These are phyloP conservation scores for Falco concolor DNA, from an alignment of 2,797 vertebrate genomes.

Conservation along the genomic window DNA sequence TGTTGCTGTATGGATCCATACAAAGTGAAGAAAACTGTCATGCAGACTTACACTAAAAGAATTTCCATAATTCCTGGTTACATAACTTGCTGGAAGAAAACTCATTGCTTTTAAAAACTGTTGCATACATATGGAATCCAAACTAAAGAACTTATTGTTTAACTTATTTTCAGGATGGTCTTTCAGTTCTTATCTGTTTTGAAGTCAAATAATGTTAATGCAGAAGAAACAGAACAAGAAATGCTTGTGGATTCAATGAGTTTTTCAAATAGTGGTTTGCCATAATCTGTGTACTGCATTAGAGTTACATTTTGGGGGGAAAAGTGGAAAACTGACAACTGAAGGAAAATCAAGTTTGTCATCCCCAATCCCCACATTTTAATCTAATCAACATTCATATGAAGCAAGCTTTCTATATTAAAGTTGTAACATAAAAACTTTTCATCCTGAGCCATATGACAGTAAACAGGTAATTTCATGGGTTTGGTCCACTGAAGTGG, in stretches of 20 bases:
- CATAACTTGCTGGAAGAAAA: background rate
- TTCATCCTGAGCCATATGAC: background rate
- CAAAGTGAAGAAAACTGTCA: background rate
- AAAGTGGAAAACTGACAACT: background rate
- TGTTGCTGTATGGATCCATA: background rate
- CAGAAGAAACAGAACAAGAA: background rate
- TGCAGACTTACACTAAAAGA: background rate
- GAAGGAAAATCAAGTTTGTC: background rate
- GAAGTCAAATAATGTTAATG: background rate
- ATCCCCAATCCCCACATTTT: background rate
- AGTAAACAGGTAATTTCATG: background rate
- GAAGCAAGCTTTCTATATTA: background rate
- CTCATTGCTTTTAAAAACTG: background rate
- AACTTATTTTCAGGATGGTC: background rate
- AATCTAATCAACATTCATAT: background rate
- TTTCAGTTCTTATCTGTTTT: background rate
- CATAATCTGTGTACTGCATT: background rate
- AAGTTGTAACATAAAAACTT: background rate
- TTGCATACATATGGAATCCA: background rate
- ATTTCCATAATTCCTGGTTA: background rate
- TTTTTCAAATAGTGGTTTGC: background rate
- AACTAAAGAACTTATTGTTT: background rate
- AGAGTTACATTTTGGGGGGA: background rate
- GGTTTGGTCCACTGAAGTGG: background rate
- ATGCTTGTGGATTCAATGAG: background rate